A percentile compares a stretch with the other conserved stretches of the same genome.
Evolutionary conservation across 2,113 vertebrate species (phyloP).

Genomic region (Dendrocopos noguchii): DNA sequence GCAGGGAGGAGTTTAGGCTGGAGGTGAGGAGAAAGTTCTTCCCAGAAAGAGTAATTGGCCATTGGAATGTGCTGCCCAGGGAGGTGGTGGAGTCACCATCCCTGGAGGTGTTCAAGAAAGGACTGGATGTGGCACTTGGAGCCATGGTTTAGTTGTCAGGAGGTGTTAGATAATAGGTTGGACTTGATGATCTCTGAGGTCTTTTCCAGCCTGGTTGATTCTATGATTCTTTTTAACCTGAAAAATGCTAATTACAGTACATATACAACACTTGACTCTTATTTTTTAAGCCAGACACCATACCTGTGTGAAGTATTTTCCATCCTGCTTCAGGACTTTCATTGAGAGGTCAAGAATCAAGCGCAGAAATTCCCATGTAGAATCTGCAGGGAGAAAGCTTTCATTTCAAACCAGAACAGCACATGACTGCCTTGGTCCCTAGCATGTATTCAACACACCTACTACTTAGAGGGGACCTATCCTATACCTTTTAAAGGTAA

Average conservation of each 20-base stretch:
- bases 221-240: not conserved
- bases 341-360: constrained; percentile 98
- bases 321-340: constrained; percentile 91
- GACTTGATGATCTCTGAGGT: too few relatives aligned
- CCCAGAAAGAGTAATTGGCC: too few relatives aligned
- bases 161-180: too few relatives aligned
- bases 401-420: not conserved
- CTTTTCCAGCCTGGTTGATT: too few relatives aligned
- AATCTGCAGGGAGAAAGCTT: constrained; percentile 78
- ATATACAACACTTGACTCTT: not conserved
- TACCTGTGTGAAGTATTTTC: constrained; percentile 98
- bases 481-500: not conserved
- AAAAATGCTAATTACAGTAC: not conserved
- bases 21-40: too few relatives aligned
- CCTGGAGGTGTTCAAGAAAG: too few relatives aligned
- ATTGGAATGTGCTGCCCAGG: too few relatives aligned
- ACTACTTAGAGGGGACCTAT: not conserved
- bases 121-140: too few relatives aligned
- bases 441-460: not conserved
- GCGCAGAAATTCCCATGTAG: constrained; percentile 95
- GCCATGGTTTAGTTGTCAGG: too few relatives aligned
- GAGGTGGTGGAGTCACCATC: too few relatives aligned
- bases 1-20: too few relatives aligned
- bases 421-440: not conserved
- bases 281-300: not conserved